A percentile compares a stretch with the other conserved stretches of the same genome.
phyloP scores from a whole-genome alignment of 2,113 vertebrate species.

The Megaceryle maxima region DNA sequence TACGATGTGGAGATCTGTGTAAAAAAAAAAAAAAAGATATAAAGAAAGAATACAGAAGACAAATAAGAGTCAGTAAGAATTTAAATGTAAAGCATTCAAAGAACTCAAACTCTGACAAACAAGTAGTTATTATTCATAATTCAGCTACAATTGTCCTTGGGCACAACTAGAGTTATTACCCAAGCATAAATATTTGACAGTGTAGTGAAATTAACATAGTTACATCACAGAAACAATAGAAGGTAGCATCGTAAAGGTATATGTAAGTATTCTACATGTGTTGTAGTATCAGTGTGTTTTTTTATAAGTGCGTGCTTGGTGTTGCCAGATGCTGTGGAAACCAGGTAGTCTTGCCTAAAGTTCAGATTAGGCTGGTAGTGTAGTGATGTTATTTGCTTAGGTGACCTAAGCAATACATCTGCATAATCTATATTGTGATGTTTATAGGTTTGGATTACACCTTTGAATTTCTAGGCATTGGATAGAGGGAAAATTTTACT shows the following conservation, averaged over 20 bases:
- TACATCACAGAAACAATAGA: background rate
- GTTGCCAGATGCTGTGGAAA: background rate
- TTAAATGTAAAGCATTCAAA: background rate
- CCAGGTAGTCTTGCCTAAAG: background rate
- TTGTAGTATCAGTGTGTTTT: background rate
- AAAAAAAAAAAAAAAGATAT: background rate
- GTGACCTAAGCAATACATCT: background rate
- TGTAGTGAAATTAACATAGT: background rate
- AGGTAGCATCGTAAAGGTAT: background rate
- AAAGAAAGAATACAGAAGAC: background rate
- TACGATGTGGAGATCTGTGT: background rate
- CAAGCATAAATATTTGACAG: background rate
- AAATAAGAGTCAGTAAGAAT: background rate
- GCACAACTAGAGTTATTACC: background rate
- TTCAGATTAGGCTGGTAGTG: background rate
- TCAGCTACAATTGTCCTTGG: background rate
- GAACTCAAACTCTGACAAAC: background rate
- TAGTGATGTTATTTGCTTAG: background rate
- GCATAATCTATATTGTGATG: background rate
- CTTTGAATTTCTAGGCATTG: background rate
- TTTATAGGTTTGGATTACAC: background rate
- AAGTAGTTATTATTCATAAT: background rate
- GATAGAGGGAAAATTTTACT: background rate
- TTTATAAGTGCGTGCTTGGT: background rate
- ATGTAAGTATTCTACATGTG: background rate